Evolutionary conservation across 2,113 vertebrate genomes (phyloP), one percentile per base, ranked within the genome.

Genomic region (Camarhynchus parvulus): DNA sequence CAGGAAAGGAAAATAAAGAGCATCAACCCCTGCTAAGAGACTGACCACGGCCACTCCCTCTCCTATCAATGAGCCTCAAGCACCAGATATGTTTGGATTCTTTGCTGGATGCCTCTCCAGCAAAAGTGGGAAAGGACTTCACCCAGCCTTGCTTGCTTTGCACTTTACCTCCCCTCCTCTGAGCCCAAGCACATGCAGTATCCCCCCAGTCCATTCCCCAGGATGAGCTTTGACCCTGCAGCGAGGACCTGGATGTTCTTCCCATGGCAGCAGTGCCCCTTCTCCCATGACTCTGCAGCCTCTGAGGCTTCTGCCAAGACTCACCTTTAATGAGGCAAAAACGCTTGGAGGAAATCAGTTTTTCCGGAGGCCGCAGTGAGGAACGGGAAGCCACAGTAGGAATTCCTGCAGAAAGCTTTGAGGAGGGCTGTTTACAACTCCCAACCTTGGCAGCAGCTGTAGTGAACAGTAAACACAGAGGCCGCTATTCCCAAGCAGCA

Each of bases 241-340:
- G 37, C 15, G 2, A 3, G 44, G 37, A 18, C 13, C 11, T 35
- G 15, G 35, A 17, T 0, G 1, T 13, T 46, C 16, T 35, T 50
- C 47, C 41, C 30, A 15, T 0, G 1, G 31, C 18, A 75, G 28
- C 44, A 73, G 13, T 24, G 30, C 8, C 11, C 3, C 9, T 6
- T 6, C 10, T 10, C 7, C 41, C 46, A 25, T 0, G 0, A 24
- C 24, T n/a, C 44, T 5, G 2, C 31, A 41, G 11, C 59, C 37
- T 17, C 22, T 2, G 1, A 25, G 27, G 12, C 35, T 73, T 47
- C 76, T 69, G 20, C 69, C 42, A 69, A 63, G 23, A 44, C n/a
- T 76, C 55, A 83, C 61, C 31, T 63, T 66, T 75, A 56, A n/a
- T 6, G 3, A 31, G 11, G 37, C 35, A 39, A 25, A 67, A 17